Evolutionary conservation across 1,140 invertebrate species (phyloP).

Genomic region (Pygmarrhopalites habei): DNA sequence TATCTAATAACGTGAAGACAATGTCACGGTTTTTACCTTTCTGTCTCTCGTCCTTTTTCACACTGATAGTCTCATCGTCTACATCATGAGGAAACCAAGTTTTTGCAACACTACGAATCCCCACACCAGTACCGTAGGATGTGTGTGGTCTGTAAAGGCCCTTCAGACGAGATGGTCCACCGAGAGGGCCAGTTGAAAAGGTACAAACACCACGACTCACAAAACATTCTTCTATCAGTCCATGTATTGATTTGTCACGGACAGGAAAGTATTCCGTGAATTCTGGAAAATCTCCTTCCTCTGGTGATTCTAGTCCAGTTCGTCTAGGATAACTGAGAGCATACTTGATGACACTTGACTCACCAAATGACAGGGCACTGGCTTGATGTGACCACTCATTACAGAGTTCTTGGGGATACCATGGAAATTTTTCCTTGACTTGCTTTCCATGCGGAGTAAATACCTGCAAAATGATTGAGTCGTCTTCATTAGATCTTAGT

Average conservation of each 20-base stretch:
- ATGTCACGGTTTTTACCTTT: too few species aligned
- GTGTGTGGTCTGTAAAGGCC: slow-evolving; percentile 32
- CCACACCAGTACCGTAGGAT: slow-evolving; percentile 35
- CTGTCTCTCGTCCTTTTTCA: background rate
- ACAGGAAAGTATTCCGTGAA: slow-evolving; percentile 15
- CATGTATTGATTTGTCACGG: background rate
- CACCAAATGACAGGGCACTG: slow-evolving; percentile 34
- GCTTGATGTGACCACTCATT: slow-evolving; percentile 32
- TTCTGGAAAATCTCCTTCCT: slow-evolving; percentile 22
- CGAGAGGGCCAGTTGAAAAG: slow-evolving; percentile 32
- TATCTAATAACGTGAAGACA: too few species aligned
- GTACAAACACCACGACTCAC: slow-evolving; percentile 32
- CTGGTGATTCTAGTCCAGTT: slow-evolving; percentile 24
- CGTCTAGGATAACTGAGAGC: slow-evolving; percentile 32
- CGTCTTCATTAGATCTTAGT: too few species aligned
- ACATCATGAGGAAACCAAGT: slow-evolving; percentile 15
- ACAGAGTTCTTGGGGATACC: slow-evolving; percentile 37
- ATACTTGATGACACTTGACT: slow-evolving; percentile 34
- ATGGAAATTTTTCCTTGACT: slow-evolving; percentile 23
- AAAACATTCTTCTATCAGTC: slow-evolving; percentile 29
- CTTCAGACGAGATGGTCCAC: slow-evolving; percentile 30
- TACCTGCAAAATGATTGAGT: too few species aligned
- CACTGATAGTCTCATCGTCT: background rate
- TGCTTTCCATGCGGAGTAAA: slow-evolving; percentile 30
- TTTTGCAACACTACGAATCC: slow-evolving; percentile 26